phyloP scores from a whole-genome alignment of 1,140 invertebrate species.

The Ephestia elutella region DNA sequence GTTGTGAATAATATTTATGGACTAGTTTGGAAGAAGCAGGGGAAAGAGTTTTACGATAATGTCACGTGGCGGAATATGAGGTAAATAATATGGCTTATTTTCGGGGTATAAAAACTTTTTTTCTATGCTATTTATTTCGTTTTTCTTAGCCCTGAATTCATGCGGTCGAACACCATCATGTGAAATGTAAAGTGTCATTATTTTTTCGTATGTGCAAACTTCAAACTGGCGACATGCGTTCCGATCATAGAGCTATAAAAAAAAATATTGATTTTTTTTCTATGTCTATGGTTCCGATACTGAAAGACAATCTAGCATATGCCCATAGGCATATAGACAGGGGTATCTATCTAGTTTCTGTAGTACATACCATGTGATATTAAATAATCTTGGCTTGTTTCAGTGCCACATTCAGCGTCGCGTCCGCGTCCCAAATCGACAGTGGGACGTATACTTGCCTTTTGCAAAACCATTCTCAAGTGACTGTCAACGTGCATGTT shows the following conservation, averaged over 20 bases:
- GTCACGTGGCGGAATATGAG: slow-evolving; percentile 67
- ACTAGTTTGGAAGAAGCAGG: slow-evolving; percentile 68
- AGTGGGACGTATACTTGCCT: slow-evolving; percentile 59
- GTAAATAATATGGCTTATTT: slow-evolving; percentile 42
- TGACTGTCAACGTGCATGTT: slow-evolving; percentile 61
- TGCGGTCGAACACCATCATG: too few relatives aligned
- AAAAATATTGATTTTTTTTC: too few relatives aligned
- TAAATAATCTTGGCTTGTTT: slow-evolving; percentile 18
- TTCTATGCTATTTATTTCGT: neutral
- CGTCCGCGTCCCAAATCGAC: slow-evolving; percentile 62
- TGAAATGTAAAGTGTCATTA: neutral
- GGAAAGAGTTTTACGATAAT: slow-evolving; percentile 57
- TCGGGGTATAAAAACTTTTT: neutral
- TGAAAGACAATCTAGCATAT: too few relatives aligned
- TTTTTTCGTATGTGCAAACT: too few relatives aligned
- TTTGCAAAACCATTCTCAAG: slow-evolving; percentile 60
- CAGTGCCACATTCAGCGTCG: slow-evolving; percentile 60
- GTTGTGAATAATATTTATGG: slow-evolving; percentile 70
- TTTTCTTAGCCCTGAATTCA: too few relatives aligned
- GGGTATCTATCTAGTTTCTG: too few relatives aligned
- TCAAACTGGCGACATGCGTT: too few relatives aligned
- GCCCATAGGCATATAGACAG: too few relatives aligned
- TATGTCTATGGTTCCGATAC: too few relatives aligned
- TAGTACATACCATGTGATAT: too few relatives aligned
- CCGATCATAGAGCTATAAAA: too few relatives aligned